Evolutionary conservation across 2,797 vertebrate species (phyloP).

Genomic region (Sparus aurata): DNA sequence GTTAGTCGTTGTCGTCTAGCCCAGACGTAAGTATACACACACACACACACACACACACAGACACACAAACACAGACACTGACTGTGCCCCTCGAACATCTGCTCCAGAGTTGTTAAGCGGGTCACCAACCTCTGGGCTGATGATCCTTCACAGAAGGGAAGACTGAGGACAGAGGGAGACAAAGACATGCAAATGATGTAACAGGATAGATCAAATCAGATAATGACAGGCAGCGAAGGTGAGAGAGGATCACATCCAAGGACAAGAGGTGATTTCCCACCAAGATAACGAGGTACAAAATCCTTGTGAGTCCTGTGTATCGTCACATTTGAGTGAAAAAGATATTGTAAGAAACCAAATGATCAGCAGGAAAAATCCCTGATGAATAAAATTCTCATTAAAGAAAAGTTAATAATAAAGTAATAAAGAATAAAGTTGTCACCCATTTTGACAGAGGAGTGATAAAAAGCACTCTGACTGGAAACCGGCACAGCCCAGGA

Average conservation of each 20-base stretch:
- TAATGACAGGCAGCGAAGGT: not conserved
- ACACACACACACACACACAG: not conserved
- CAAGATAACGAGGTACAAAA: constrained; percentile 4
- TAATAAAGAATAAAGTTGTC: too few relatives aligned
- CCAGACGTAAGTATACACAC: constrained; percentile 6
- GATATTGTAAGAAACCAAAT: not conserved
- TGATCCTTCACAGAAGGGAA: constrained; percentile 53
- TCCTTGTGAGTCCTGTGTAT: not conserved
- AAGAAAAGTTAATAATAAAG: too few relatives aligned
- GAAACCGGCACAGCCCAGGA: too few relatives aligned
- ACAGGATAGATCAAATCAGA: constrained; percentile 4
- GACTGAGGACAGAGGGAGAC: constrained; percentile 39
- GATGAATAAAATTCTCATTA: too few relatives aligned
- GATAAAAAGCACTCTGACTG: too few relatives aligned
- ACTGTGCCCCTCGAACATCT: constrained; percentile 74
- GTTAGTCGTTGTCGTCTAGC: constrained; percentile 56
- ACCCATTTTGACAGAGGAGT: too few relatives aligned
- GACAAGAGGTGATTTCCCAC: constrained; percentile 2
- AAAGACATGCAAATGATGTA: constrained; percentile 48
- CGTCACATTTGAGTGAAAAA: not conserved
- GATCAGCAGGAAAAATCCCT: not conserved
- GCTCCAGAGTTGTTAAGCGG: constrained; percentile 71
- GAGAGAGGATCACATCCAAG: constrained; percentile 14
- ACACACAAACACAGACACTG: constrained; percentile 7
- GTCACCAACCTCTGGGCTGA: constrained; percentile 70